Conservation (phyloP, 2,888 invertebrate genomes). For the Smittia aterrima region DNA sequence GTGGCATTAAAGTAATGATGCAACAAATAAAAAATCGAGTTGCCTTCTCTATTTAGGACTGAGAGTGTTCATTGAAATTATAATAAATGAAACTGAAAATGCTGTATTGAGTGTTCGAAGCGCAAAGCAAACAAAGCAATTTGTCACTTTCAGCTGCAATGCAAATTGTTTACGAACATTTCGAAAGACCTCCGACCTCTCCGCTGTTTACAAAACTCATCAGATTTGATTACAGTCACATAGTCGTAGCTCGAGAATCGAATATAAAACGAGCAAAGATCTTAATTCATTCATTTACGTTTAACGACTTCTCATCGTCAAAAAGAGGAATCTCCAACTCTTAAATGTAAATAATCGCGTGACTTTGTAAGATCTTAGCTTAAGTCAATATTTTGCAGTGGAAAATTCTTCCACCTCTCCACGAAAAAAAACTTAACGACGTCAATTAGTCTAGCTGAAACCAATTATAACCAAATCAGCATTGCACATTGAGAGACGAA, state of each 20-base stretch:
- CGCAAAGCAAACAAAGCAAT: slow-evolving; percentile 19
- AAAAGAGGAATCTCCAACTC: too few relatives aligned
- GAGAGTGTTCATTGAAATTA: neutral
- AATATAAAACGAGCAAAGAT: neutral
- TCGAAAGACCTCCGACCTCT: slow-evolving; percentile 7
- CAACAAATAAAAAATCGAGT: slow-evolving; percentile 5
- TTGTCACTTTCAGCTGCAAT: slow-evolving; percentile 21
- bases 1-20: slow-evolving; percentile 17
- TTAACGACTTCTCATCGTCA: too few relatives aligned
- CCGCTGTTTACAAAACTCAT: neutral
- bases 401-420: too few relatives aligned
- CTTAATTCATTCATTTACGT: neutral
- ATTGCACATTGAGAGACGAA: neutral
- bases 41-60: slow-evolving; percentile 14
- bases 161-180: slow-evolving; percentile 20
- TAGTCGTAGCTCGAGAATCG: neutral
- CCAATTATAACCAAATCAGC: slow-evolving; percentile 34
- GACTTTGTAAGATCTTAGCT: too few relatives aligned
- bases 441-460: slow-evolving; percentile 39
- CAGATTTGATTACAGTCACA: neutral
- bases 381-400: too few relatives aligned
- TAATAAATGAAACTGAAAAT: neutral
- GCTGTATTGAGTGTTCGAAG: neutral
- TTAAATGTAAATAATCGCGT: too few relatives aligned
- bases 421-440: slow-evolving; percentile 19